phyloP scores from a whole-genome alignment of 1,140 invertebrate genomes.

The Drosophila aff. region DNA sequence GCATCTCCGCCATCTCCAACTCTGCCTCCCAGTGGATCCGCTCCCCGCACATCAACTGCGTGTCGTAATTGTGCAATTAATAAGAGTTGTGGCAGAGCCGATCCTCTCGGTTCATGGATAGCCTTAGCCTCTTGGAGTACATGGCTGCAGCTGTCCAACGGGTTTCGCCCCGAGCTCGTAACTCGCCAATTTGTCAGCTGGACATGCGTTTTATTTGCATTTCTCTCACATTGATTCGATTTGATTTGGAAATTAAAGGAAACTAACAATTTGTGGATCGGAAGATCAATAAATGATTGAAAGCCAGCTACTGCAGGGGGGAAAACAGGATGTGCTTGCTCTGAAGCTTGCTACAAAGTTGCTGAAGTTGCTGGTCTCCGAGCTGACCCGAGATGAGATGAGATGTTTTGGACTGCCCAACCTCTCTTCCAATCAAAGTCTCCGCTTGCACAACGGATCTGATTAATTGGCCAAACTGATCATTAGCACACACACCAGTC shows the following conservation, averaged over 20 bases:
- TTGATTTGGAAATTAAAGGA: constrained; percentile 71
- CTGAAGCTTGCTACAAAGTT: background rate
- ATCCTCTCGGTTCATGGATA: constrained; percentile 30
- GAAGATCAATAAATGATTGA: constrained; percentile 23
- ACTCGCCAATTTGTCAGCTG: constrained; percentile 80
- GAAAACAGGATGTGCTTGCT: constrained; percentile 2
- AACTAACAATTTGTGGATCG: constrained; percentile 65
- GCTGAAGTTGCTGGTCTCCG: background rate
- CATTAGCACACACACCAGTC: constrained; percentile 50
- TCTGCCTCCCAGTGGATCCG: background rate
- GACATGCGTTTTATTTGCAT: constrained; percentile 82
- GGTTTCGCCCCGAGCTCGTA: constrained; percentile 60
- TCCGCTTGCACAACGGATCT: constrained; percentile 33
- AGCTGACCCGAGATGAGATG: background rate
- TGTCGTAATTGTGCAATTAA: constrained; percentile 84
- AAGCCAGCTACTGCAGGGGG: background rate
- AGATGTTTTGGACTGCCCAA: background rate
- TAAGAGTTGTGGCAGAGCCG: constrained; percentile 52
- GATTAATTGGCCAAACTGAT: constrained; percentile 58
- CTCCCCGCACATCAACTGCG: constrained; percentile 69
- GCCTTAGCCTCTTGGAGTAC: constrained; percentile 31
- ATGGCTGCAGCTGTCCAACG: constrained; percentile 59
- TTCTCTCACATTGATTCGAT: constrained; percentile 56
- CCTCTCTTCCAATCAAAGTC: constrained; percentile 18
- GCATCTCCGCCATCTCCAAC: constrained; percentile 5